Base-by-base conservation (phyloP, 2,888 invertebrate species). In the Steinernema hermaphroditum region DNA sequence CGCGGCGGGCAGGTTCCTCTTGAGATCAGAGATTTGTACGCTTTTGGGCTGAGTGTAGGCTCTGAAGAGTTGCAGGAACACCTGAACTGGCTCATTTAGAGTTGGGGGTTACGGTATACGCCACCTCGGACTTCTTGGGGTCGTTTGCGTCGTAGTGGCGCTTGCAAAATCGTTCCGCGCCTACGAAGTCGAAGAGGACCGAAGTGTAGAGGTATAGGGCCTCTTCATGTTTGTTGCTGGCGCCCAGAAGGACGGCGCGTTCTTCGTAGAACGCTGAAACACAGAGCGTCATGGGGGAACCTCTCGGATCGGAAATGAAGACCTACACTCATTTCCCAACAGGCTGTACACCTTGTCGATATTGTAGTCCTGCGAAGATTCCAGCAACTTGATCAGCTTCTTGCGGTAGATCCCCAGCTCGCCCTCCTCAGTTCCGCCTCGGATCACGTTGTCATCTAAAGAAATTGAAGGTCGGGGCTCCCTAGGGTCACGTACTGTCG, bases 161-260 rank as follows among this genome's bases (percentile, higher is more conserved):
- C 24, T 76, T 69, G 71, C 94, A 94, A 88, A 94, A 97, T 73
- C 91, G 90, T 76, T 93, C 91, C 0, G 97, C 97, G 85, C 92
- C 91, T 2, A 91, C 89, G 0, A 92, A 90, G 87, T 97, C 92
- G 49, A 93, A 88, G 74, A 98, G 89, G 41, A 94, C 91, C 83
- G 93, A 92, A 24, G 96, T 91, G 87, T 96, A 96, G 85, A 98
- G 93, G 0, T 93, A 92, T 68, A 98, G 89, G 0, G 94, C 95
- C 87, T 95, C 93, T 84, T 95, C 93, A 87, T 98, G 96, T 77
- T 92, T 90, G 0, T 93, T 94, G 29, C 96, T 89, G 81, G 93
- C 92, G 0, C 96, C 96, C 50, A 96, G 89, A 75, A 98, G 92
- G n/a, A 97, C 90, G 0, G 97, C 96, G 75, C 95, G 90, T 87